Conservation (phyloP, 2,113 vertebrate genomes). For the Chitala chitala region DNA sequence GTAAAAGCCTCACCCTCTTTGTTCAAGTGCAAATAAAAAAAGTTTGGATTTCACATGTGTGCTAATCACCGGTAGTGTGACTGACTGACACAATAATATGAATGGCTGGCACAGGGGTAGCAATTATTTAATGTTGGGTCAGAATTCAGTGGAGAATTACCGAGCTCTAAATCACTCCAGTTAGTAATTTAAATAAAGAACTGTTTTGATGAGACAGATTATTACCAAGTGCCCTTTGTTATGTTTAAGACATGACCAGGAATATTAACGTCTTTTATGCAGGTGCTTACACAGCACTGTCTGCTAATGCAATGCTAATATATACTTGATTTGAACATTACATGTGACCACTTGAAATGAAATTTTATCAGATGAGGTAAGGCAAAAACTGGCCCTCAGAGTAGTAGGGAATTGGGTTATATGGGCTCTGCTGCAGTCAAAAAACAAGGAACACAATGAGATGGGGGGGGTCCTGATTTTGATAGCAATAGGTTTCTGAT, state of each 20-base stretch:
- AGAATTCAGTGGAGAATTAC: not conserved
- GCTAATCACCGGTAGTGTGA: not conserved
- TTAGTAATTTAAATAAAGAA: not conserved
- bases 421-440: not conserved
- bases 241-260: not conserved
- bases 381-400: not conserved
- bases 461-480: too few relatives aligned
- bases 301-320: slow-evolving; percentile 4
- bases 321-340: not conserved
- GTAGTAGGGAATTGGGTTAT: not conserved
- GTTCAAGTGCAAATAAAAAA: not conserved
- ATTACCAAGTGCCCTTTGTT: not conserved
- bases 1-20: not conserved
- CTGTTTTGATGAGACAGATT: not conserved
- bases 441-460: not conserved
- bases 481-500: too few relatives aligned
- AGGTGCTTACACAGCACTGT: not conserved
- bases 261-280: slow-evolving; percentile 6
- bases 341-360: not conserved
- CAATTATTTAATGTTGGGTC: not conserved
- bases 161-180: not conserved
- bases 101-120: not conserved
- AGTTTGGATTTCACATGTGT: not conserved
- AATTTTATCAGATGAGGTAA: slow-evolving; percentile 4
- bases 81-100: not conserved